These are phyloP conservation scores for Phyllotis vaccarum DNA, from an alignment of 2,797 vertebrate genomes.

Conservation along the genomic window DNA sequence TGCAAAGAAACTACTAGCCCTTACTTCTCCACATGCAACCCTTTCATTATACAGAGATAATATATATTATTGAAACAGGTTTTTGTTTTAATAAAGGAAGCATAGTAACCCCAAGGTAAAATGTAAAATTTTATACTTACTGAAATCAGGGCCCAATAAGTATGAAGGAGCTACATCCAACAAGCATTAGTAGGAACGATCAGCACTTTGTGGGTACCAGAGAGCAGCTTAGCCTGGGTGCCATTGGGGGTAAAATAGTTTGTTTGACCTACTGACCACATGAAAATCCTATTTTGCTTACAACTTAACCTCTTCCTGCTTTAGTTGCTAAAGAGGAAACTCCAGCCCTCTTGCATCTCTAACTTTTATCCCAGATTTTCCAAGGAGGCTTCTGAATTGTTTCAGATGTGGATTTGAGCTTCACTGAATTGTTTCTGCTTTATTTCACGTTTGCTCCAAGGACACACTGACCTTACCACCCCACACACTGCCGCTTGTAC, in stretches of 20 bases:
- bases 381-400: not conserved
- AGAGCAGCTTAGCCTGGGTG: not conserved
- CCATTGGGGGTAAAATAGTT: not conserved
- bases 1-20: not conserved
- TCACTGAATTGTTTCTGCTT: not conserved
- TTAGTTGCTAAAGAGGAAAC: not conserved
- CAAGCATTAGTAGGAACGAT: not conserved
- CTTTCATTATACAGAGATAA: conserved; percentile 16
- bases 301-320: not conserved
- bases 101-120: not conserved
- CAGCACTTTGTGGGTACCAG: not conserved
- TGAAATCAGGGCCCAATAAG: not conserved
- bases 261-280: not conserved
- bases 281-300: conserved; percentile 33
- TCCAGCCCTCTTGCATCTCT: not conserved
- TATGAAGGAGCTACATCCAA: not conserved
- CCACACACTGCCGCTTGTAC: not conserved
- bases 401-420: not conserved
- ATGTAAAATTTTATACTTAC: not conserved
- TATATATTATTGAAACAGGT: not conserved
- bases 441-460: not conserved
- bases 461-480: not conserved
- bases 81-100: not conserved
- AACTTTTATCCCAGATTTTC: not conserved
- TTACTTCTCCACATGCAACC: not conserved